Percentiles rank a stretch among this genome's conserved stretches.
Evolutionary conservation across 2,888 invertebrate genomes (phyloP).

Genomic region (Blera fallax): DNA sequence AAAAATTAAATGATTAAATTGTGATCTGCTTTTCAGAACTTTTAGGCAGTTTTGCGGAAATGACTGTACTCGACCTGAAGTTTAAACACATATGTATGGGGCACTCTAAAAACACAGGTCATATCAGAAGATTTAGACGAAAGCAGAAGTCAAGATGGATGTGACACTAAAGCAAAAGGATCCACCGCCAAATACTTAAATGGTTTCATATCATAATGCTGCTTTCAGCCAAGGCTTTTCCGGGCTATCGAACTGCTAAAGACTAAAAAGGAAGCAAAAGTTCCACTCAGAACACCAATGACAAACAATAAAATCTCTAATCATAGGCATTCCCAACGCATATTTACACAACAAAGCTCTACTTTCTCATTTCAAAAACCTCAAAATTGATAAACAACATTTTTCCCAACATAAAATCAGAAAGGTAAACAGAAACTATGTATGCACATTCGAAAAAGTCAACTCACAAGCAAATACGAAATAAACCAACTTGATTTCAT

Average conservation of each 20-base stretch:
- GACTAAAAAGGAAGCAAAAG: not conserved
- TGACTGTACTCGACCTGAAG: too few species aligned
- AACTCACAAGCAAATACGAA: constrained; percentile 25
- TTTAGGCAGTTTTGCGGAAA: too few species aligned
- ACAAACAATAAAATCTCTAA: not conserved
- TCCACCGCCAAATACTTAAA: too few species aligned
- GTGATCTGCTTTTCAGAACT: too few species aligned
- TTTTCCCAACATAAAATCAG: not conserved
- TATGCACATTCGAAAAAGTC: not conserved
- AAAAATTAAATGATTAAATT: too few species aligned
- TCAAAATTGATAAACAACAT: not conserved
- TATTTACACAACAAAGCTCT: not conserved
- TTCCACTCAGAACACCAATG: not conserved
- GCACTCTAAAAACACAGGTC: too few species aligned
- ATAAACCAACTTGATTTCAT: not conserved
- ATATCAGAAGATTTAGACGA: too few species aligned
- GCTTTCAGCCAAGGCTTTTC: not conserved
- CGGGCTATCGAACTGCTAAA: not conserved
- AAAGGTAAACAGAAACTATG: constrained; percentile 5
- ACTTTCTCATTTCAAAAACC: not conserved
- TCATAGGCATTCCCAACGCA: not conserved
- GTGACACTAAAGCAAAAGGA: too few species aligned
- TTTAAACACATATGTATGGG: too few species aligned
- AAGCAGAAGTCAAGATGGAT: too few species aligned
- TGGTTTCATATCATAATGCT: too few species aligned